phyloP scores from a whole-genome alignment of 92 coral and sea anemone species.

The Phenganax marumi region DNA sequence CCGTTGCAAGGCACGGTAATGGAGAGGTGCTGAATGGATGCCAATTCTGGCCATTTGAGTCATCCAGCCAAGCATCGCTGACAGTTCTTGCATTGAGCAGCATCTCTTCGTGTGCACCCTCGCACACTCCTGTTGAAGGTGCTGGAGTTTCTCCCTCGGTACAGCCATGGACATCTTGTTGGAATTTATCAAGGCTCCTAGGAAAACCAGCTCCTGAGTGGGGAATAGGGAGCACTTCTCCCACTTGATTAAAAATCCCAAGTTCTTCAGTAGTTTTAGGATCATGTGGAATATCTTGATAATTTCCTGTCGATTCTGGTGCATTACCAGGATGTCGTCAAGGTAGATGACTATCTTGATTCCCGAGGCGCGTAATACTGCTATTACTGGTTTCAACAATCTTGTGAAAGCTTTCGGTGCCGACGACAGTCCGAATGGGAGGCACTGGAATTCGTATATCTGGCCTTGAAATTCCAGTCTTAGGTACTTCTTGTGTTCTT shows the following conservation, averaged over 20 bases:
- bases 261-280: background rate
- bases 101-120: background rate
- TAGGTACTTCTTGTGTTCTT: background rate
- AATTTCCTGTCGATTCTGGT: background rate
- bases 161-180: background rate
- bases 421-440: background rate
- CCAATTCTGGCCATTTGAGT: background rate
- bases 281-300: constrained; percentile 2
- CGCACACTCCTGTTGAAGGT: background rate
- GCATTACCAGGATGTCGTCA: background rate
- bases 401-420: background rate
- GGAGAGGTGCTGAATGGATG: background rate
- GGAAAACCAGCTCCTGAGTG: constrained; percentile 2
- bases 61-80: background rate
- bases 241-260: background rate
- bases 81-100: background rate
- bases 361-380: background rate
- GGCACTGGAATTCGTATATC: background rate
- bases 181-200: background rate
- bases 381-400: background rate
- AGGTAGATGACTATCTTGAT: background rate
- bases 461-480: background rate
- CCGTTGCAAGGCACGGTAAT: too few species aligned
- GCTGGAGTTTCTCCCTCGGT: background rate
- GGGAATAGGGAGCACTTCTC: background rate